Percentiles rank a stretch among this genome's conserved stretches.
These are phyloP conservation scores for Pelodiscus sinensis DNA, from an alignment of 2,113 vertebrate genomes.

Conservation along the genomic window DNA sequence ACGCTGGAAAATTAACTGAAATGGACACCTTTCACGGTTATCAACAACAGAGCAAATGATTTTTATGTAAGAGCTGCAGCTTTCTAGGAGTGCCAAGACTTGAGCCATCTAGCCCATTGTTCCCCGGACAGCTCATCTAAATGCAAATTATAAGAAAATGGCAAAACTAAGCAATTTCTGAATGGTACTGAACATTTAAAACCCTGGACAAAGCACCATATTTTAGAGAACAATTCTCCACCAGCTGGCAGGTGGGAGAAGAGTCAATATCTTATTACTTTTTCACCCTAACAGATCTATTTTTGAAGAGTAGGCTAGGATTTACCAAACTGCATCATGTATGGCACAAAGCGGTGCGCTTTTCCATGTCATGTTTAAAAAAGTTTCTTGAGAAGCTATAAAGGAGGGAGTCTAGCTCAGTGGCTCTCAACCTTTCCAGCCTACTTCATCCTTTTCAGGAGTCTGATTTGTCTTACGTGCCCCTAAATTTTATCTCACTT, in stretches of 20 bases:
- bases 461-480: too few relatives aligned
- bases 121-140: slow-evolving; percentile 71
- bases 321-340: background rate
- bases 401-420: background rate
- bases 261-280: background rate
- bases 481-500: too few relatives aligned
- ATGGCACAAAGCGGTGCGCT: background rate
- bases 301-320: background rate
- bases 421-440: too few relatives aligned
- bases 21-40: slow-evolving; percentile 58
- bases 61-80: slow-evolving; percentile 68
- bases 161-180: slow-evolving; percentile 32
- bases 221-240: background rate
- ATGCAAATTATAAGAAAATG: slow-evolving; percentile 67
- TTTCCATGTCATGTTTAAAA: background rate
- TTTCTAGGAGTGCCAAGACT: slow-evolving; percentile 30
- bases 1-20: slow-evolving; percentile 56
- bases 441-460: too few relatives aligned
- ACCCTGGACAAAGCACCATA: background rate
- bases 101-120: background rate
- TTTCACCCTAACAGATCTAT: background rate
- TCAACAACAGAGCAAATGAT: slow-evolving; percentile 62
- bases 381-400: background rate
- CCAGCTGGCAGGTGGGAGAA: background rate
- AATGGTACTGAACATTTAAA: background rate